Conservation (phyloP, 1,140 invertebrate genomes). For the Drosophila subobscura region DNA sequence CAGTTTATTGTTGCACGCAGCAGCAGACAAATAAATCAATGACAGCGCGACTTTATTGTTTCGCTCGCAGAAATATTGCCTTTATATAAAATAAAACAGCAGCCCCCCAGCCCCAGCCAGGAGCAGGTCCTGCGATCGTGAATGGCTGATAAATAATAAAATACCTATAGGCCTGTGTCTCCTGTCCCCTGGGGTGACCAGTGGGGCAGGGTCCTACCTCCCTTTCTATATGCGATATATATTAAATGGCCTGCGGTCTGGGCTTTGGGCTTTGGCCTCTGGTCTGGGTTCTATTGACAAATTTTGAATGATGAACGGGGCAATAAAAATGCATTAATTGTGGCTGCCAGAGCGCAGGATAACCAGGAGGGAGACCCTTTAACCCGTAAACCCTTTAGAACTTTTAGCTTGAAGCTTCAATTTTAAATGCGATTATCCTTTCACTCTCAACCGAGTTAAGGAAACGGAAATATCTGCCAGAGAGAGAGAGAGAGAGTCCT, state of each 20-base stretch:
- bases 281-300: constrained; percentile 76
- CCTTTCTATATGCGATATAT: constrained; percentile 36
- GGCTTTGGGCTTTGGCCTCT: constrained; percentile 59
- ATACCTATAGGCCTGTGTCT: constrained; percentile 69
- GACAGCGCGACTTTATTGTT: constrained; percentile 82
- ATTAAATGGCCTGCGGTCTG: constrained; percentile 76
- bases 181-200: constrained; percentile 18
- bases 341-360: constrained; percentile 13
- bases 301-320: constrained; percentile 75
- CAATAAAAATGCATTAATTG: constrained; percentile 77
- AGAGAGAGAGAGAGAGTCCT: constrained; percentile 10
- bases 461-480: constrained; percentile 56
- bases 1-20: constrained; percentile 77
- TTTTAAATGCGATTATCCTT: constrained; percentile 8
- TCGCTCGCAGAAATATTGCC: constrained; percentile 81
- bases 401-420: no score
- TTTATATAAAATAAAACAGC: constrained; percentile 78
- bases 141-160: constrained; percentile 74
- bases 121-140: constrained; percentile 50
- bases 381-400: no score
- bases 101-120: background rate
- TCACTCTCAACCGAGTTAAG: constrained; percentile 30
- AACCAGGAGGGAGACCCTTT: no score
- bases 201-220: background rate
- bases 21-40: constrained; percentile 81